Evolutionary conservation across 2,797 vertebrate species (phyloP).

Genomic region (Eremophila alpestris): DNA sequence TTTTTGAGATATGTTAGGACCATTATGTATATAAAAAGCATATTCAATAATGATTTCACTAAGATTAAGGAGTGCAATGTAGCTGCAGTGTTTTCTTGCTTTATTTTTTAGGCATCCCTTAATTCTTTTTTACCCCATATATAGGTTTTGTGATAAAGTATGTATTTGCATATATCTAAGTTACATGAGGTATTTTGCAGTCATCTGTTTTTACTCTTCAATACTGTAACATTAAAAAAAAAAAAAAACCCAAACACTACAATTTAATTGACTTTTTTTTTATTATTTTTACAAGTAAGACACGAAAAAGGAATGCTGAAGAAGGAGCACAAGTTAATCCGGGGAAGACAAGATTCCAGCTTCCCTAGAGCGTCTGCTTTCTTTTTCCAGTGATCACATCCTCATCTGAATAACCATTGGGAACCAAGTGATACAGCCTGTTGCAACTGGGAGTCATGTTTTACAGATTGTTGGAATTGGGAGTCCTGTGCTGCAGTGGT

Average conservation of each 20-base stretch:
- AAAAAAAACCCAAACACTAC: background rate
- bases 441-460: accelerated
- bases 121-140: background rate
- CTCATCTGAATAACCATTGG: background rate
- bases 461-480: background rate
- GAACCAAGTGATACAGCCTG: background rate
- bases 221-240: background rate
- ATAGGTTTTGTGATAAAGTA: background rate
- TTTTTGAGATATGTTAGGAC: background rate
- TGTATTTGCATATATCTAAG: background rate
- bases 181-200: background rate
- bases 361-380: background rate
- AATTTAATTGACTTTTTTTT: background rate
- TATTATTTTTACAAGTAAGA: background rate
- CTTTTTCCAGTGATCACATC: background rate
- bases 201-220: background rate
- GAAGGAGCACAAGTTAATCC: background rate
- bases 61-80: background rate
- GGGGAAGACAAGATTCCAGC: background rate
- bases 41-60: background rate
- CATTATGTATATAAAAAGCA: background rate
- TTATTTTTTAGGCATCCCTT: background rate
- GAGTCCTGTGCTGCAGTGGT: background rate
- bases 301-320: background rate
- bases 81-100: background rate